phyloP scores from a whole-genome alignment of 2,113 vertebrate genomes.

The Epinephelus moara region DNA sequence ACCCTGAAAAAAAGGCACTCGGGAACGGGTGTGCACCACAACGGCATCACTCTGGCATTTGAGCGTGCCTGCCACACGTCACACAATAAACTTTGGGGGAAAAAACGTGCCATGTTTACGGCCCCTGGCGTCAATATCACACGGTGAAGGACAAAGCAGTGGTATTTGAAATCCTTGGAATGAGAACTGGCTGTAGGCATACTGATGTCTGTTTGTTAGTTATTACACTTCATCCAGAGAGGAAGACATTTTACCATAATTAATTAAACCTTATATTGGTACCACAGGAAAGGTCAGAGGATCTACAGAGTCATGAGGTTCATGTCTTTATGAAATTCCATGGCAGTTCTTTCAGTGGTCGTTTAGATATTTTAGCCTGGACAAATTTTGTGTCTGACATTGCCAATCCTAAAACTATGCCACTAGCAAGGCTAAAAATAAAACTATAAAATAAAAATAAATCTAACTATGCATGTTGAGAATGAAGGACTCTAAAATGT shows the following conservation, averaged over 20 bases:
- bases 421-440: background rate
- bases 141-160: too few species aligned
- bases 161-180: too few species aligned
- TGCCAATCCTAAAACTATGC: background rate
- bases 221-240: background rate
- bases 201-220: too few species aligned
- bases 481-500: constrained; percentile 5
- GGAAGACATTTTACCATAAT: background rate
- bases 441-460: background rate
- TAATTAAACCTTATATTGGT: background rate
- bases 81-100: too few species aligned
- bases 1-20: too few species aligned
- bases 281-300: background rate
- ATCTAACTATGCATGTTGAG: background rate
- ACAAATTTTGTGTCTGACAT: background rate
- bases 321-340: background rate
- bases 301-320: background rate
- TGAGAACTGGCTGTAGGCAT: too few species aligned
- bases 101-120: too few species aligned
- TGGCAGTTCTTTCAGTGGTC: background rate
- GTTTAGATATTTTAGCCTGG: background rate
- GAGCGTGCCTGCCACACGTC: too few species aligned
- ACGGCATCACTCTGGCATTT: too few species aligned
- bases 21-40: too few species aligned
- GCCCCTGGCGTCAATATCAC: too few species aligned